Evolutionary conservation across 2,888 invertebrate species (phyloP), one percentile per base, ranked within the genome.

Genomic region (Margaritifera margaritifera): DNA sequence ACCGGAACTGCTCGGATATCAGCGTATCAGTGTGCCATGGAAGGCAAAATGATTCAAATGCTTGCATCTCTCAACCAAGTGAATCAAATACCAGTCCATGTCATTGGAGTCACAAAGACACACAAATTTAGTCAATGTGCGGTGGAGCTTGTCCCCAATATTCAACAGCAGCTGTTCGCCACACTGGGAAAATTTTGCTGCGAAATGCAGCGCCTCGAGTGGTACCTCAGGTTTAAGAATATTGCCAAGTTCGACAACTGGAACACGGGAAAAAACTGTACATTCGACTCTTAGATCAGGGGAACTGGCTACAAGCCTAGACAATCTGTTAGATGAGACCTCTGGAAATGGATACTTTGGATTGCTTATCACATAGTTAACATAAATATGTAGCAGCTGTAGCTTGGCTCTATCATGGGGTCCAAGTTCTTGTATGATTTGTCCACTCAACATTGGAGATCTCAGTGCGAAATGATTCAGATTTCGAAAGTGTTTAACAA

Each of bases 171-270:
- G 66, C 6, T 75, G 63, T 6, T 61, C 65, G 22, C 81, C 79
- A 67, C 84, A 79, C 22, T 73, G 64, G 0, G 85, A 77, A 69
- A 82, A 84, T 31, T 76, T 74, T 71, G n/a, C n/a, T n/a, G 84
- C 74, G 65, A 83, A 82, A 1, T 71, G 76, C 20, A 86, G 24
- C 1, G 77, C 66, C 1, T 74, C 64, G 18, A 86, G 64, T 0
- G 86, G 86, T 8, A 84, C 76, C 25, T 84, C 81, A n/a, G 83
- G 82, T 62, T 77, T 75, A 24, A 86, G 66, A 62, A 87, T 67
- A 65, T 74, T 74, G 22, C 74, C 74, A 6, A 86, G 66, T 27
- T 84, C 85, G 3, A 80, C 42, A 22, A 72, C 71, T 15, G 84
- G 80, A 25, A 82, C 77, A 51, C 78, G 71, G 5, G 82, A 79